phyloP scores from a whole-genome alignment of 2,888 invertebrate genomes.

The Clitarchus hookeri region DNA sequence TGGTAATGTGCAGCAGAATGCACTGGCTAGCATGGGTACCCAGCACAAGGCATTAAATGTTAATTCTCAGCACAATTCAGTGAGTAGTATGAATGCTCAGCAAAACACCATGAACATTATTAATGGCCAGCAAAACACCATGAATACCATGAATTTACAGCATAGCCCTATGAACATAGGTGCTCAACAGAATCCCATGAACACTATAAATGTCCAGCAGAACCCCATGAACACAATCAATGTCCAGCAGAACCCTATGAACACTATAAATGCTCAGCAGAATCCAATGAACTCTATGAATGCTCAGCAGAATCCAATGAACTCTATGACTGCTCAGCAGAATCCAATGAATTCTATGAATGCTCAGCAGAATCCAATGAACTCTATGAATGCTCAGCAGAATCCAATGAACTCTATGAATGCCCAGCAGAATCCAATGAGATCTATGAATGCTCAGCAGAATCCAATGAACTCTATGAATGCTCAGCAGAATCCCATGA shows the following conservation, averaged over 20 bases:
- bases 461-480: not conserved
- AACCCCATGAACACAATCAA: too few species aligned
- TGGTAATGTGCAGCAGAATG: not conserved
- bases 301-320: not conserved
- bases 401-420: not conserved
- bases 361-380: too few species aligned
- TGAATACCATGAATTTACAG: conserved; percentile 2
- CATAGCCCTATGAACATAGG: too few species aligned
- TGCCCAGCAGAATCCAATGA: not conserved
- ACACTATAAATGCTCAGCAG: not conserved
- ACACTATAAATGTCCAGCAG: not conserved
- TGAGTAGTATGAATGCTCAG: not conserved
- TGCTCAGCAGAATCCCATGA: not conserved
- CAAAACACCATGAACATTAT: not conserved
- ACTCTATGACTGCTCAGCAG: not conserved
- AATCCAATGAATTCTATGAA: not conserved
- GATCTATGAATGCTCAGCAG: not conserved
- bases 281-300: not conserved
- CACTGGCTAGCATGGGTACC: not conserved
- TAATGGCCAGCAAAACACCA: not conserved
- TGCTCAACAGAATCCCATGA: not conserved
- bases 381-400: not conserved
- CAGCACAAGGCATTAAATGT: not conserved
- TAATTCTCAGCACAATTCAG: conserved; percentile 29
- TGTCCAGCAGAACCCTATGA: not conserved